Base-by-base conservation (phyloP, 1,140 invertebrate species). In the Nautilus pompilius region DNA sequence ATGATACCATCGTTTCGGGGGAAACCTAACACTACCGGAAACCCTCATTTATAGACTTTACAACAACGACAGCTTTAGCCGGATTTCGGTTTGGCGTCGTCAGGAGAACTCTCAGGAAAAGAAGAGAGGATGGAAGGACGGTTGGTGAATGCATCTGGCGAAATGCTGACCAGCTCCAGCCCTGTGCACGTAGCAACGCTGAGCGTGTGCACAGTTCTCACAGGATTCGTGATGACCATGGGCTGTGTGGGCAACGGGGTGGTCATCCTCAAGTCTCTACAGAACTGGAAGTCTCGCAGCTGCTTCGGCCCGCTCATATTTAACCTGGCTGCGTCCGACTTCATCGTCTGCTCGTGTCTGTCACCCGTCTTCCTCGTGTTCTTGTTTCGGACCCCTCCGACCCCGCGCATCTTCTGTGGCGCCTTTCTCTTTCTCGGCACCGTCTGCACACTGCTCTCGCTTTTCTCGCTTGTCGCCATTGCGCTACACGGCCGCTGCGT, bases 231-330 rank as follows among this genome's bases (percentile, higher is more conserved):
- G 2, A 36, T 75, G 1, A 28, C 73, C n/a, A 63, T 75, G 53
- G 73, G 73, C 5, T 69, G 71, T 34, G 58, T 75, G n/a, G 73
- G 73, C 10, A 75, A 75, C 64, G 69, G 65, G 24, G 56, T 69
- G 28, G 71, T 75, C n/a, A 59, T 75, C 28, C 32, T 73, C 3
- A 64, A 68, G 3, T 67, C 71, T 4, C 36, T 71, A 1, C 70
- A 67, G 56, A 66, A 65, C 41, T 63, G 65, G 20, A 68, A 65
- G 29, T 49, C 62, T 20, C 32, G 70, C 24, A 68, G 66, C 30
- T 72, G 71, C 41, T 73, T 73, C 54, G 72, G 71, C 51, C 60
- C 74, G 46, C 59, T 76, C n/a, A 54, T 76, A 26, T 51, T 71
- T 6, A 74, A 76, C 33, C 60, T 76, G 5, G 71, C 74, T 5